phyloP scores from a whole-genome alignment of 2,888 invertebrate species.

The Callimorpha dominula region DNA sequence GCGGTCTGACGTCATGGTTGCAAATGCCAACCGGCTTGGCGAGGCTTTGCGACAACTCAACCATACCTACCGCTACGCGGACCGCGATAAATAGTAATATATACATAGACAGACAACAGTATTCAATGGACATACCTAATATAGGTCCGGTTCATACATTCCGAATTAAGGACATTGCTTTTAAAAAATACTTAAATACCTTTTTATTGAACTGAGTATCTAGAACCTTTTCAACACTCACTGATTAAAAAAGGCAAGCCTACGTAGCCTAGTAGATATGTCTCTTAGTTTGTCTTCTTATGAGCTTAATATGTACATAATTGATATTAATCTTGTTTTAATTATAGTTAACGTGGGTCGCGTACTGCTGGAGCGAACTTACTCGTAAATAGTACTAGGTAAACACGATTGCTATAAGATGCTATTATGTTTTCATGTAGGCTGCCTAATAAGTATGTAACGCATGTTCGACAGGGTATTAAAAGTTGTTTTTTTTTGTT shows the following conservation, averaged over 20 bases:
- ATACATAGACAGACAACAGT: constrained; percentile 11
- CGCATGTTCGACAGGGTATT: too few relatives aligned
- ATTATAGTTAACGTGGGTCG: not conserved
- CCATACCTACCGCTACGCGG: constrained; percentile 37
- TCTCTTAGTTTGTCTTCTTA: not conserved
- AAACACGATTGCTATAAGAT: not conserved
- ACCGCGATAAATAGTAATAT: constrained; percentile 34
- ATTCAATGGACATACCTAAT: constrained; percentile 5
- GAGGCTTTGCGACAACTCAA: constrained; percentile 69
- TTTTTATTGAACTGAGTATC: not conserved
- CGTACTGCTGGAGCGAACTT: not conserved
- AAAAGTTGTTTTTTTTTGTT: too few relatives aligned
- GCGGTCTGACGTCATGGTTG: constrained; percentile 72
- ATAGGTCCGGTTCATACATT: constrained; percentile 3
- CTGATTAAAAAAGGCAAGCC: not conserved
- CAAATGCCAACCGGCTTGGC: constrained; percentile 73
- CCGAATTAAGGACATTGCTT: not conserved
- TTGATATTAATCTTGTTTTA: not conserved
- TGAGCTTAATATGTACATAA: not conserved
- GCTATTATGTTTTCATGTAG: not conserved
- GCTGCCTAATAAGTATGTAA: not conserved
- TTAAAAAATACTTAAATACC: not conserved
- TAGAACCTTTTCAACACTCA: not conserved
- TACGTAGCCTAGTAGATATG: not conserved
- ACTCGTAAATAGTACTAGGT: not conserved